Evolutionary conservation across 2,113 vertebrate species (phyloP).

Genomic region (Accipiter cooperii): DNA sequence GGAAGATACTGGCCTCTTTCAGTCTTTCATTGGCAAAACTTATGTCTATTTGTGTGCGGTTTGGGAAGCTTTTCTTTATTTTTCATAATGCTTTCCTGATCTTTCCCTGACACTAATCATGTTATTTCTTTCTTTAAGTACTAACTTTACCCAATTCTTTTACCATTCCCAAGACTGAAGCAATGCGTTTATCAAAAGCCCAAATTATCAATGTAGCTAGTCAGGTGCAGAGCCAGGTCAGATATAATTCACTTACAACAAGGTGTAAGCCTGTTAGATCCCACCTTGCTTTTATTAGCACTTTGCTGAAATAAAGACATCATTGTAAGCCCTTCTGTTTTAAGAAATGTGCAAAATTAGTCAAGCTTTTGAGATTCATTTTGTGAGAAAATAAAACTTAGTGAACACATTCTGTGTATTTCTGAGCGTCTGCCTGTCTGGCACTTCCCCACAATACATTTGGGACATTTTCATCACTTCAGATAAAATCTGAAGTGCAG

Average conservation of each 20-base stretch:
- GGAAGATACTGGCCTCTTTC: background rate
- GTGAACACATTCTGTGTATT: background rate
- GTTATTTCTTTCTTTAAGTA: background rate
- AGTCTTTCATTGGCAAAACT: background rate
- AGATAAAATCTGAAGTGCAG: background rate
- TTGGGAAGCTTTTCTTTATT: background rate
- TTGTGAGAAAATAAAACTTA: constrained; percentile 14
- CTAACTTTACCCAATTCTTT: background rate
- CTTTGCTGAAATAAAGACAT: background rate
- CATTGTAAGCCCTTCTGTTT: background rate
- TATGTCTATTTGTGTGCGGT: background rate
- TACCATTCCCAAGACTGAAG: background rate
- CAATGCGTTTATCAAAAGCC: background rate
- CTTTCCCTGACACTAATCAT: background rate
- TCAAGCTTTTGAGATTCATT: background rate
- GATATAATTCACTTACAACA: background rate
- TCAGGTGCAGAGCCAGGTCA: background rate
- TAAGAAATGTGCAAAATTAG: background rate
- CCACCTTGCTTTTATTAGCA: background rate
- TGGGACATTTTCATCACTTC: constrained; percentile 19
- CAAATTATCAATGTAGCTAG: background rate
- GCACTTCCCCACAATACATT: background rate
- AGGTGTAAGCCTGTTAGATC: background rate
- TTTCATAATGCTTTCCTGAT: background rate
- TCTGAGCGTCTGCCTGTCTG: constrained; percentile 2